These are phyloP conservation scores for Plotosus lineatus DNA, from an alignment of 2,113 vertebrate species.

Conservation along the genomic window DNA sequence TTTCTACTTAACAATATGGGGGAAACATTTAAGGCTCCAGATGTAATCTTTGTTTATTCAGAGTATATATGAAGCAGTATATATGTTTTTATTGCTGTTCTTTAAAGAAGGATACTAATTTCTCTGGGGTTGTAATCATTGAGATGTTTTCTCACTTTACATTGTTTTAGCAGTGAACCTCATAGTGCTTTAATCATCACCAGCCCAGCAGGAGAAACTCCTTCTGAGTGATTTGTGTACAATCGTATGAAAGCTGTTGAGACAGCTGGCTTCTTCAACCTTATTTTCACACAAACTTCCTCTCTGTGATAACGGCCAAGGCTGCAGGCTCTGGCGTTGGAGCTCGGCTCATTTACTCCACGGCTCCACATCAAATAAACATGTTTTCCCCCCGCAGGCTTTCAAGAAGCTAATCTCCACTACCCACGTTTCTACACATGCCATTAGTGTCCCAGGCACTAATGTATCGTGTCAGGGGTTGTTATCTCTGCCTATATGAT, in stretches of 20 bases:
- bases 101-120: neutral
- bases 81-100: neutral
- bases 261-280: constrained; percentile 27
- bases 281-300: constrained; percentile 63
- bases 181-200: constrained; percentile 38
- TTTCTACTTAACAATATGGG: neutral
- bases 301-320: constrained; percentile 50
- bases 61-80: neutral
- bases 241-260: constrained; percentile 69
- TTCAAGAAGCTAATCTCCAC: constrained; percentile 1
- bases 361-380: constrained; percentile 40
- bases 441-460: neutral
- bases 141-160: neutral
- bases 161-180: constrained; percentile 12
- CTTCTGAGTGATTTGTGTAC: constrained; percentile 57
- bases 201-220: constrained; percentile 39
- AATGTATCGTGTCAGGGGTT: neutral
- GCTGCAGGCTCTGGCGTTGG: constrained; percentile 39
- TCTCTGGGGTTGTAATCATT: neutral
- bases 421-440: neutral
- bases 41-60: neutral
- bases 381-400: neutral
- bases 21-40: no score
- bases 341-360: constrained; percentile 48
- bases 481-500: neutral